Conservation (phyloP, 2,888 invertebrate genomes). For the Gastrophysa polygoni region DNA sequence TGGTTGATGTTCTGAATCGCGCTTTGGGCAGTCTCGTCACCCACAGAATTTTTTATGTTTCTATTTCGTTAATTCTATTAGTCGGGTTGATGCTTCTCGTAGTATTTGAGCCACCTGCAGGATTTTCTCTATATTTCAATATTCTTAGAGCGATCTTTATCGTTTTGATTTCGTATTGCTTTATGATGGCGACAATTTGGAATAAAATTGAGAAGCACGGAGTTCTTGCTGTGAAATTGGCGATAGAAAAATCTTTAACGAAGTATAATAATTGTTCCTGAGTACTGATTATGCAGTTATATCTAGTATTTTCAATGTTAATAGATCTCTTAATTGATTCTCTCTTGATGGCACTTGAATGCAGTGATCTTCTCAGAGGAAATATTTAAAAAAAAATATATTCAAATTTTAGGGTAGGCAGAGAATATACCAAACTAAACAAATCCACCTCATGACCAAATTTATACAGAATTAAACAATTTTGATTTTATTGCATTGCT, state of each 20-base stretch:
- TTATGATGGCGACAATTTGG: constrained; percentile 84
- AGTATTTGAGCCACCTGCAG: constrained; percentile 57
- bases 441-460: too few species aligned
- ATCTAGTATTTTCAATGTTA: too few species aligned
- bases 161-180: constrained; percentile 68
- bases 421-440: too few species aligned
- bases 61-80: constrained; percentile 61
- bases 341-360: too few species aligned
- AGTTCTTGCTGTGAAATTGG: constrained; percentile 73
- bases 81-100: constrained; percentile 61
- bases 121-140: constrained; percentile 61
- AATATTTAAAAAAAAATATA: too few species aligned
- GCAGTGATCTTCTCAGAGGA: too few species aligned
- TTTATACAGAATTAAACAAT: too few species aligned
- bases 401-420: too few species aligned
- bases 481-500: too few species aligned
- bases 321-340: too few species aligned
- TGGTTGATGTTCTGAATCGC: constrained; percentile 65
- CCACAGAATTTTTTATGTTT: constrained; percentile 63
- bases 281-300: too few species aligned
- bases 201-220: constrained; percentile 81
- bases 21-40: constrained; percentile 61
- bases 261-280: too few species aligned
- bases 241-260: constrained; percentile 68
- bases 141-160: constrained; percentile 68